Conservation (phyloP, 2,113 vertebrate species). For the Pyxicephalus adspersus region DNA sequence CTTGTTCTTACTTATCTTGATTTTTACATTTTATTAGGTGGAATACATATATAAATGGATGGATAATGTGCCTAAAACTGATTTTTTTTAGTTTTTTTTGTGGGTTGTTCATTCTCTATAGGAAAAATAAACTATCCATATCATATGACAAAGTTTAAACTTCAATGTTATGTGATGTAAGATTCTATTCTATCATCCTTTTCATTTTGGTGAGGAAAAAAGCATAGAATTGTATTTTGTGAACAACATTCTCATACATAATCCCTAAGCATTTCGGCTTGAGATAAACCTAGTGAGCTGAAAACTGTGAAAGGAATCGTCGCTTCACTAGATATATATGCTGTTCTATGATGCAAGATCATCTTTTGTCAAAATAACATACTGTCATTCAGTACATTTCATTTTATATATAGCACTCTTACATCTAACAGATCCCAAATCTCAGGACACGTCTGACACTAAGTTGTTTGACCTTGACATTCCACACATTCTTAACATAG, state of each 20-base stretch:
- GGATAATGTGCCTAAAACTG: not conserved
- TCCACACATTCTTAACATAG: too few species aligned
- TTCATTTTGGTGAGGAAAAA: slow-evolving; percentile 63
- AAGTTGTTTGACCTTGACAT: not conserved
- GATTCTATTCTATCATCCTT: not conserved
- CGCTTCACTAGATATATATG: too few species aligned
- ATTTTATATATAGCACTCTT: not conserved
- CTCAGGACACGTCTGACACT: not conserved
- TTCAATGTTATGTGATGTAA: not conserved
- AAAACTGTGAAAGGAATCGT: too few species aligned
- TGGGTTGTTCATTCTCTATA: not conserved
- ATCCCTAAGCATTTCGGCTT: too few species aligned
- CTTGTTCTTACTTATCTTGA: slow-evolving; percentile 57
- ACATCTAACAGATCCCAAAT: not conserved
- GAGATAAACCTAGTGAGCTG: too few species aligned
- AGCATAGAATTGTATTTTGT: too few species aligned
- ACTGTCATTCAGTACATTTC: too few species aligned
- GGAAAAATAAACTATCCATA: not conserved
- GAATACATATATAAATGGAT: not conserved
- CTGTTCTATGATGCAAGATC: too few species aligned
- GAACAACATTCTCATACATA: too few species aligned
- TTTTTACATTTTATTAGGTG: slow-evolving; percentile 25
- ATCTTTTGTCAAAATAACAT: too few species aligned
- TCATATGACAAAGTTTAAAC: not conserved
- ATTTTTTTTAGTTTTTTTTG: not conserved